Conservation (phyloP, 2,797 vertebrate species). For the Urocyon cinereoargenteus region DNA sequence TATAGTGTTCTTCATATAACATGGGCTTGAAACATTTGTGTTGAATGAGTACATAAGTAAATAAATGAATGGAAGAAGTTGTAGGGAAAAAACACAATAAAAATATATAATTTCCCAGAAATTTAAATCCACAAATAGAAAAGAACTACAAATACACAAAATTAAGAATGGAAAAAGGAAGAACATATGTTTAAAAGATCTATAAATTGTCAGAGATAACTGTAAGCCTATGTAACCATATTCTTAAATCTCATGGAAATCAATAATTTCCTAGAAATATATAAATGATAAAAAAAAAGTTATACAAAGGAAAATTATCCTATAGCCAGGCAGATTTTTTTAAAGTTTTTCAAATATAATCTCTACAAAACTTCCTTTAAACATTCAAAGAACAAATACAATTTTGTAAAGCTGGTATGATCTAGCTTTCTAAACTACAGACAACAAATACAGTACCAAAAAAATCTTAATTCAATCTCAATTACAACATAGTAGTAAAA, state of each 20-base stretch:
- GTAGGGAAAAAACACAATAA: neutral
- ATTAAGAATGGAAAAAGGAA: neutral
- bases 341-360: neutral
- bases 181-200: neutral
- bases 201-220: neutral
- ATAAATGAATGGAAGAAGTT: neutral
- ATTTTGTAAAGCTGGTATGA: neutral
- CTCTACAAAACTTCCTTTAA: neutral
- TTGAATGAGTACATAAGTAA: neutral
- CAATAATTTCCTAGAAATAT: neutral
- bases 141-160: neutral
- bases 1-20: neutral
- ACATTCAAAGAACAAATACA: neutral
- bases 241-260: neutral
- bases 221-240: neutral
- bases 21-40: neutral
- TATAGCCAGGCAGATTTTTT: neutral
- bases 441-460: neutral
- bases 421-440: neutral
- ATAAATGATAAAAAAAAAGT: neutral
- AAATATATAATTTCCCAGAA: conserved; percentile 1
- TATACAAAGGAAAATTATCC: neutral
- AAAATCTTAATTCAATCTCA: neutral
- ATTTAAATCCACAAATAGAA: conserved; percentile 11
- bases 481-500: neutral